phyloP scores from a whole-genome alignment of 2,113 vertebrate genomes.

The Brienomyrus longianalis region DNA sequence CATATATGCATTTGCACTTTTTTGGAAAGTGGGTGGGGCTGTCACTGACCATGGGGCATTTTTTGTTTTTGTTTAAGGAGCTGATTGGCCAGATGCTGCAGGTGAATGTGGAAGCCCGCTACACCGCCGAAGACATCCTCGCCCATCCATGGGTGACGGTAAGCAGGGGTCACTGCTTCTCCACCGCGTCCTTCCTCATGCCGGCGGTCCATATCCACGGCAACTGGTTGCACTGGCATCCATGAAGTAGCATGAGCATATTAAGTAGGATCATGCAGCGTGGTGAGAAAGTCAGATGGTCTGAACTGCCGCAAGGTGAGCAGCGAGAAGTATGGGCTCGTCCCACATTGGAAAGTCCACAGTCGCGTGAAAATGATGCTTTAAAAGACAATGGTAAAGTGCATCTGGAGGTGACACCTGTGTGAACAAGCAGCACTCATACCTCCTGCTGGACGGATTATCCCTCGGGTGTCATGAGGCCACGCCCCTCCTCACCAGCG shows the following conservation, averaged over 20 bases:
- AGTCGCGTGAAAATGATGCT: neutral
- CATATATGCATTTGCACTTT: neutral
- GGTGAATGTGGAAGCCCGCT: constrained; percentile 81
- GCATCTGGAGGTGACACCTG: neutral
- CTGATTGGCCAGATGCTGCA: constrained; percentile 90
- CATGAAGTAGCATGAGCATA: neutral
- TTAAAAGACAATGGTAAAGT: neutral
- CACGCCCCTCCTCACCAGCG: neutral
- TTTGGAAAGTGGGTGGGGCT: neutral
- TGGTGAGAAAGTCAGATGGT: neutral
- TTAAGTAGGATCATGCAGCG: neutral
- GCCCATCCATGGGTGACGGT: constrained; percentile 93
- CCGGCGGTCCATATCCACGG: neutral
- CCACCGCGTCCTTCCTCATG: neutral
- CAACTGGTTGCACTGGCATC: neutral
- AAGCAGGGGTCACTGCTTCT: constrained; percentile 57
- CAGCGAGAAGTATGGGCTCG: neutral
- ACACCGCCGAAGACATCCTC: constrained; percentile 82
- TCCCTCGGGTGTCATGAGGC: neutral
- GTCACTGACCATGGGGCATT: neutral
- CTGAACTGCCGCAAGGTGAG: neutral
- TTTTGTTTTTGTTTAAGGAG: constrained; percentile 59
- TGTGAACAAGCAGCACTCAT: neutral
- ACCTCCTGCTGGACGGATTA: neutral
- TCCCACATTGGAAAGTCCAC: neutral